These are phyloP conservation scores for Centruroides sculpturatus DNA, from an alignment of 1,140 invertebrate species.

Conservation along the genomic window DNA sequence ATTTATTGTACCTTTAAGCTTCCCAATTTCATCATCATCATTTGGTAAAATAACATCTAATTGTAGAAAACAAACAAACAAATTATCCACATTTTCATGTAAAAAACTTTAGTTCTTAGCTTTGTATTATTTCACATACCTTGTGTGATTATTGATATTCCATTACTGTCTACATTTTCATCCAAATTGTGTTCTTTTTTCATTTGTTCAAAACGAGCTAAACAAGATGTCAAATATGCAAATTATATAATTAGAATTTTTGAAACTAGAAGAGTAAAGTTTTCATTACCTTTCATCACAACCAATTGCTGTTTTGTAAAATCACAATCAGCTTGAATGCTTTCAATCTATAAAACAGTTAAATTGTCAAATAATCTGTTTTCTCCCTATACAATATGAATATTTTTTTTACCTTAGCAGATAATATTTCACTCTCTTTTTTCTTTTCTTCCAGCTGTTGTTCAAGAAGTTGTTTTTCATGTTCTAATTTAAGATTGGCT, in stretches of 20 bases:
- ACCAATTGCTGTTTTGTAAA: slow-evolving; percentile 32
- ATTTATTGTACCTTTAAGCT: too few species aligned
- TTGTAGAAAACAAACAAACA: too few species aligned
- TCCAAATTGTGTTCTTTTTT: slow-evolving; percentile 11
- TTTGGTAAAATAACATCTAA: too few species aligned
- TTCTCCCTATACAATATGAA: neutral
- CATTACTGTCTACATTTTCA: slow-evolving; percentile 15
- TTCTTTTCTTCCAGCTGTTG: slow-evolving; percentile 31
- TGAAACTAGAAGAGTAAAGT: too few species aligned
- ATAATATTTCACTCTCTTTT: slow-evolving; percentile 27
- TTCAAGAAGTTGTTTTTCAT: slow-evolving; percentile 33
- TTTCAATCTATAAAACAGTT: slow-evolving; percentile 19
- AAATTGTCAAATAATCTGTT: neutral
- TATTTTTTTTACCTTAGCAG: slow-evolving; percentile 21
- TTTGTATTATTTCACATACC: too few species aligned
- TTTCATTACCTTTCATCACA: slow-evolving; percentile 24
- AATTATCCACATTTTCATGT: too few species aligned
- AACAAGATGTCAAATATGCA: slow-evolving; percentile 6
- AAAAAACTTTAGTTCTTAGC: too few species aligned
- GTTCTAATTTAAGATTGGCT: slow-evolving; percentile 30
- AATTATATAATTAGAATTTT: neutral
- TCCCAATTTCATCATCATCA: too few species aligned
- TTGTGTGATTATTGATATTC: neutral
- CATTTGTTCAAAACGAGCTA: slow-evolving; percentile 15
- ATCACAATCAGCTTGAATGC: slow-evolving; percentile 32